phyloP scores from a whole-genome alignment of 2,888 invertebrate genomes.

The Anoncus sp. region DNA sequence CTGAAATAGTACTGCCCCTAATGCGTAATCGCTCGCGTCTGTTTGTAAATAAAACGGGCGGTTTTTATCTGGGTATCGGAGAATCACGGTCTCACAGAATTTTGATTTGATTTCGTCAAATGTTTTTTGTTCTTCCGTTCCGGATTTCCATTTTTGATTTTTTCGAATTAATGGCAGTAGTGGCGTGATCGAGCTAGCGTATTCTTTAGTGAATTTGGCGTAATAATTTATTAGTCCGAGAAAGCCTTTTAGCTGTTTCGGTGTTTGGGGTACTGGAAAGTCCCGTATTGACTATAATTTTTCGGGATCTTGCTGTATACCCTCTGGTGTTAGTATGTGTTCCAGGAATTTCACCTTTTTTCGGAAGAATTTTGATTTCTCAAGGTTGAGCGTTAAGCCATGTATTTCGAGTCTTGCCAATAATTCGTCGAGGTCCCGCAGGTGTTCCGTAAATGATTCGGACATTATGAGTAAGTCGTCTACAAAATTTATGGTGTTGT shows the following conservation, averaged over 20 bases:
- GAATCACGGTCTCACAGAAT: background rate
- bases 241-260: background rate
- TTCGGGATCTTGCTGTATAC: constrained; percentile 1
- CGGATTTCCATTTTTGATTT: background rate
- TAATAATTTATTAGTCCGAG: background rate
- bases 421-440: background rate
- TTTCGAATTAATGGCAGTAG: background rate
- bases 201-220: constrained; percentile 12
- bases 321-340: background rate
- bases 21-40: background rate
- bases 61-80: background rate
- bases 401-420: background rate
- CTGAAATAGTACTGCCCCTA: background rate
- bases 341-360: background rate
- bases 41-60: background rate
- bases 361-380: background rate
- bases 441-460: background rate
- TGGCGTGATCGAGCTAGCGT: background rate
- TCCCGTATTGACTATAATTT: background rate
- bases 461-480: constrained; percentile 15
- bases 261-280: background rate
- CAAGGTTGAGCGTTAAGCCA: background rate
- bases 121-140: background rate
- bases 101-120: background rate
- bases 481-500: constrained; percentile 10